Evolutionary conservation across 2,888 invertebrate genomes (phyloP), one percentile per base, ranked within the genome.

Genomic region (Drosophila kuntzei): DNA sequence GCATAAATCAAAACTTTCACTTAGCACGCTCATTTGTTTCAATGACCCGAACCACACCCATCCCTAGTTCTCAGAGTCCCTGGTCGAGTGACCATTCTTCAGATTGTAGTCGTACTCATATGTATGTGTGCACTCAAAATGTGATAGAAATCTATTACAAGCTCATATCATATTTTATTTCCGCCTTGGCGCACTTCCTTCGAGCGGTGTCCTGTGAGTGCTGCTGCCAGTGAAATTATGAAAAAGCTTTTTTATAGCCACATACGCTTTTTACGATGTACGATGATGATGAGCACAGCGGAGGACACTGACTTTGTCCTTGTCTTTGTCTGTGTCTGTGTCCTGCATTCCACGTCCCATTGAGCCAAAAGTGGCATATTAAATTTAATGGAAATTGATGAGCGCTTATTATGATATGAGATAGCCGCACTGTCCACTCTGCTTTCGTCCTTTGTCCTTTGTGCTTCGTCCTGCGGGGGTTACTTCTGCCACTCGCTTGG

Each of bases 371-470:
- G 89, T 87, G 87, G 85, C 89, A 87, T 90, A 90, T 90, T 90
- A 90, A 90, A 89, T 89, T 90, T 90, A 90, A 90, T 90, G 90
- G 90, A 90, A 90, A 90, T 90, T 90, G 90, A 90, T 90, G 90
- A 90, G 89, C 77, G 81, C 88, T 89, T 87, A 90, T 90, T 90
- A 90, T 90, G 90, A 90, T 90, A 90, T 90, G 90, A 90, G 84
- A 84, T 85, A 84, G 84, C 64, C 70, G 12, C 54, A 66, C 57
- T 59, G 60, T 49, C 53, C 62, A 65, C 43, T 51, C 54, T 44
- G 32, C 22, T 32, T 71, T 43, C 16, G 22, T 41, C 59, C 39
- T 41, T 37, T 39, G 25, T 14, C 9, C 12, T 20, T 8, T 36
- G 36, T 50, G 6, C 22, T 37, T 62, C 39, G 22, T 51, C 51